These are phyloP conservation scores for Globodera ellingtonae DNA, from an alignment of 1,140 invertebrate genomes.

Conservation along the genomic window DNA sequence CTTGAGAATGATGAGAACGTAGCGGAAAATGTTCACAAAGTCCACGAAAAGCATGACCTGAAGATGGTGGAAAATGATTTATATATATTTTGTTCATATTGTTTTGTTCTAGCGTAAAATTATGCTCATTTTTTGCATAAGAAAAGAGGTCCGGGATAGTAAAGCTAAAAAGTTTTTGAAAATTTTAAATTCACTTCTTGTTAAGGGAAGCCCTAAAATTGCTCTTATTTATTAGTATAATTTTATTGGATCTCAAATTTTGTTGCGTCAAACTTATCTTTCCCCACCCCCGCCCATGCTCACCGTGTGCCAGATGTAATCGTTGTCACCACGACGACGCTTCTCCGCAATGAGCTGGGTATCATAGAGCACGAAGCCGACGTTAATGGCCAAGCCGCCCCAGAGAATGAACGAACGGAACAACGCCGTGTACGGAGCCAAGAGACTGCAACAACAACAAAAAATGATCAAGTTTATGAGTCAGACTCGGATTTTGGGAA, in stretches of 20 bases:
- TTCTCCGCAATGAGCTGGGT: slow-evolving; percentile 95
- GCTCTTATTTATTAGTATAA: too few species aligned
- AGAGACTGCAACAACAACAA: slow-evolving; percentile 69
- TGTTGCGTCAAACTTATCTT: too few species aligned
- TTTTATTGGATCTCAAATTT: too few species aligned
- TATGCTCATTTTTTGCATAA: too few species aligned
- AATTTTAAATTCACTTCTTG: too few species aligned
- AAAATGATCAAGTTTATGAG: background rate
- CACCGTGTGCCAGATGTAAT: slow-evolving; percentile 75
- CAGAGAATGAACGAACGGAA: slow-evolving; percentile 85
- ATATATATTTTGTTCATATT: background rate
- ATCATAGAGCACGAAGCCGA: slow-evolving; percentile 90
- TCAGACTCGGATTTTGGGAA: too few species aligned
- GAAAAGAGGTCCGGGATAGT: too few species aligned
- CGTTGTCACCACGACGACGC: slow-evolving; percentile 81
- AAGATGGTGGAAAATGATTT: background rate
- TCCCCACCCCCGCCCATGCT: too few species aligned
- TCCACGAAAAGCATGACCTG: slow-evolving; percentile 84
- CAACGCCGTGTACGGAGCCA: slow-evolving; percentile 59
- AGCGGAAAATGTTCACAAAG: slow-evolving; percentile 85
- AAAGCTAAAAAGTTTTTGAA: too few species aligned
- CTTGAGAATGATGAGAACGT: slow-evolving; percentile 82
- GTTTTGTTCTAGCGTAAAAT: slow-evolving; percentile 12
- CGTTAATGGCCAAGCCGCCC: slow-evolving; percentile 83
- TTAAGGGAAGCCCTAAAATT: too few species aligned